phyloP scores from a whole-genome alignment of 1,140 invertebrate genomes.

The Pogonognathellus flavescens region DNA sequence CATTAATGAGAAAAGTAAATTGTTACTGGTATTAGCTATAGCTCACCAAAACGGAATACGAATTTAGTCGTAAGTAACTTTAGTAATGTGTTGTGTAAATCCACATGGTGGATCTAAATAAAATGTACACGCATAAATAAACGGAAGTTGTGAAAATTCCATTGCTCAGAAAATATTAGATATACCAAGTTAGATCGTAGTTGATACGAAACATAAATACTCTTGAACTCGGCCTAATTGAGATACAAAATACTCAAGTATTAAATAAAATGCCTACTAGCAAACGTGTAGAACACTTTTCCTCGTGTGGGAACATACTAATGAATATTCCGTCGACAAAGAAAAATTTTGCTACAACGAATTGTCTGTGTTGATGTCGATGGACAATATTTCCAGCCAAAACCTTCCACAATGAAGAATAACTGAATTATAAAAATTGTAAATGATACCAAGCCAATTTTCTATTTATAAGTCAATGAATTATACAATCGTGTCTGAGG shows the following conservation, averaged over 20 bases:
- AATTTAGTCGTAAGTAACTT: neutral
- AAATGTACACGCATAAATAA: neutral
- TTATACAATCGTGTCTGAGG: slow-evolving; percentile 15
- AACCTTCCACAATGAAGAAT: neutral
- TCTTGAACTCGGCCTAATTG: slow-evolving; percentile 34
- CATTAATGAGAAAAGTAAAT: neutral
- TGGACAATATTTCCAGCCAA: slow-evolving; percentile 30
- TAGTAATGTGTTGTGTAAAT: too few relatives aligned
- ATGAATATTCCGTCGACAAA: slow-evolving; percentile 25
- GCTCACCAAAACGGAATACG: too few relatives aligned
- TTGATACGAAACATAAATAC: neutral
- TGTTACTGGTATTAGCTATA: neutral
- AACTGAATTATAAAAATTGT: neutral
- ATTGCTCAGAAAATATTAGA: slow-evolving; percentile 35
- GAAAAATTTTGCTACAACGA: slow-evolving; percentile 25
- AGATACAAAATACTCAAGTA: slow-evolving; percentile 11
- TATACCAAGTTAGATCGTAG: neutral
- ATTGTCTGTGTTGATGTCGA: slow-evolving; percentile 9
- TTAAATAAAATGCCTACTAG: neutral
- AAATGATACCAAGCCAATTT: slow-evolving; percentile 9
- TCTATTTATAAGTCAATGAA: too few relatives aligned
- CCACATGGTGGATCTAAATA: too few relatives aligned
- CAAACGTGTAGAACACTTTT: too few relatives aligned
- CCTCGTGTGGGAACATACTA: too few relatives aligned
- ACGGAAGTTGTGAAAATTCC: slow-evolving; percentile 29